Base-by-base conservation (phyloP, 2,113 vertebrate genomes). In the Mastomys natalensis region DNA sequence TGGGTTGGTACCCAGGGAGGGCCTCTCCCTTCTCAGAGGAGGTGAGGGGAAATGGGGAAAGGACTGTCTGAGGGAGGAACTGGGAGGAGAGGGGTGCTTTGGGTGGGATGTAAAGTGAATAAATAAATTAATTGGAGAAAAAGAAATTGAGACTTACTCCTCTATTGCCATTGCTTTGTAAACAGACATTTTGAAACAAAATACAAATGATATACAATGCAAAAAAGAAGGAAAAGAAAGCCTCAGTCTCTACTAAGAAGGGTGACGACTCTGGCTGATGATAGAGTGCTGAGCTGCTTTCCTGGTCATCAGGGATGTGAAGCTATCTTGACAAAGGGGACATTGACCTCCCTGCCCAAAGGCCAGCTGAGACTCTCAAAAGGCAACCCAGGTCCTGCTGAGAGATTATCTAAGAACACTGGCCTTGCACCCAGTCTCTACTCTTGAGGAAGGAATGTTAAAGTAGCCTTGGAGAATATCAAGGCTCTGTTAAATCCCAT, bases 301-400 rank as follows among this genome's bases (percentile, higher is more conserved):
- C 9, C 11, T 68, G 45, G 34, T 72, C 31, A 77, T 11, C 29
- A 31, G 55, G 87, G 53, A 24, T 40, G 26, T 24, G 64, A 43
- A 81, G 37, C 58, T 62, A 4, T 29, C 16, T 51, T 15, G 86
- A 55, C 11, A 72, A 70, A 48, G 19, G 40, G 31, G 62, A 21
- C 53, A 31, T 17, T 12, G 3, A 51, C 22, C 34, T 45, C 45
- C 66, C n/a, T n/a, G n/a, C n/a, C n/a, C 17, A 1, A 1, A 0
- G 15, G 64, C n/a, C 22, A 10, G 55, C 88, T 13, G 55, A 31
- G 11, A 21, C 7, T 40, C 66, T 40, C 66, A 26, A 10, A 58
- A 85, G 34, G 66, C 51, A 66, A 15, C 24, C 74, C 34, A 48
- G 92, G 62, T 22, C 24, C 89, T 34, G 24, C 73, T 55, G 48